Evolutionary conservation across 2,113 vertebrate genomes (phyloP).

Genomic region (Potamarius usumacintae): DNA sequence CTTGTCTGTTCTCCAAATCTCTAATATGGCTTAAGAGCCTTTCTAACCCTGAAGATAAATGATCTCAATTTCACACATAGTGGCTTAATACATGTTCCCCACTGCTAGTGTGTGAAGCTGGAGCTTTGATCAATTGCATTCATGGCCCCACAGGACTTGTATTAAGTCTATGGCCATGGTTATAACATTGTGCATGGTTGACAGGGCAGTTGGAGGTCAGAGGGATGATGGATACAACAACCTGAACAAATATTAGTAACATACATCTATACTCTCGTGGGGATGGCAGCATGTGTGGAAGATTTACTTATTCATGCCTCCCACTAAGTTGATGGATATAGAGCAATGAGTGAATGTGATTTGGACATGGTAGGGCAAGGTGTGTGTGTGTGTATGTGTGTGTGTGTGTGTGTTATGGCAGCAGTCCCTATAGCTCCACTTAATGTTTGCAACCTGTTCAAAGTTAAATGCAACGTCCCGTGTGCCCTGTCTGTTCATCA

Average conservation of each 20-base stretch:
- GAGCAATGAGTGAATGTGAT: conserved; percentile 24
- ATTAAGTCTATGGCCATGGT: conserved; percentile 43
- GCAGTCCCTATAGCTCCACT: neutral
- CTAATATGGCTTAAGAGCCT: conserved; percentile 6
- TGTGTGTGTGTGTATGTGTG: conserved; percentile 3
- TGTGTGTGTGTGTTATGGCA: neutral
- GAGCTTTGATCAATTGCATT: conserved; percentile 65
- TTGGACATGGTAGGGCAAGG: neutral
- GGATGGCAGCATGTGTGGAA: neutral
- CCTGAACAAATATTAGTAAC: conserved; percentile 64
- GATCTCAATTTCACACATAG: conserved; percentile 63
- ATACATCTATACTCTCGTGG: conserved; percentile 30
- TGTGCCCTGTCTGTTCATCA: conserved; percentile 12
- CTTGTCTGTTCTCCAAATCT: conserved; percentile 20
- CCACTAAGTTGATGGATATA: conserved; percentile 19
- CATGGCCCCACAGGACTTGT: conserved; percentile 49
- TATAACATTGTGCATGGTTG: conserved; percentile 55
- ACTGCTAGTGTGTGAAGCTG: conserved; percentile 46
- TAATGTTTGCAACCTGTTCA: conserved; percentile 12
- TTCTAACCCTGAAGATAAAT: conserved; percentile 47
- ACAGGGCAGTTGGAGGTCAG: conserved; percentile 63
- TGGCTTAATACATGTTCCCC: conserved; percentile 50
- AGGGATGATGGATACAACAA: conserved; percentile 55
- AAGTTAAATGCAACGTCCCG: neutral
- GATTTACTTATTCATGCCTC: neutral